phyloP scores from a whole-genome alignment of 2,797 vertebrate species.

The Rhinophrynus dorsalis region DNA sequence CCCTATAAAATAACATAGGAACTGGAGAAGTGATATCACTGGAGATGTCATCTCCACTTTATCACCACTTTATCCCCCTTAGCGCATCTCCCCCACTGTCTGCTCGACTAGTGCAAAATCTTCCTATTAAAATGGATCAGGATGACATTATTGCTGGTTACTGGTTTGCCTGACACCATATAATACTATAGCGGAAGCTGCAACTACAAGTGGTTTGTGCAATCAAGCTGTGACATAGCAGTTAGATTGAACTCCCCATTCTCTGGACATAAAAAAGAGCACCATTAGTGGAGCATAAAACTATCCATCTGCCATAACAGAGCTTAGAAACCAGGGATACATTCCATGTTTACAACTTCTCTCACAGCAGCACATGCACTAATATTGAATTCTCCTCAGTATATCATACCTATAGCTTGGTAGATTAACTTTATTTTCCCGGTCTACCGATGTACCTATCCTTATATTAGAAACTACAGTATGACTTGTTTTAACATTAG shows the following conservation, averaged over 20 bases:
- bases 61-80: no score
- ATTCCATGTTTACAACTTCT: not conserved
- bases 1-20: no score
- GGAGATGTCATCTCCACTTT: no score
- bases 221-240: not conserved
- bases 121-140: not conserved
- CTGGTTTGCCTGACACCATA: not conserved
- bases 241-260: not conserved
- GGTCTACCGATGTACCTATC: no score
- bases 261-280: conserved; percentile 2
- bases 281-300: not conserved
- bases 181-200: not conserved
- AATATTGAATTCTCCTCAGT: no score
- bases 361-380: not conserved
- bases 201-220: not conserved
- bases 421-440: no score
- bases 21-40: no score
- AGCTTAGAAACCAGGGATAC: not conserved
- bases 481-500: no score
- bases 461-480: no score
- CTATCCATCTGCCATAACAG: not conserved
- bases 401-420: no score
- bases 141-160: conserved; percentile 7
- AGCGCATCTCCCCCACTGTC: no score
- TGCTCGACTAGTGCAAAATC: not conserved